These are phyloP conservation scores for Stenopsyche tienmushanensis DNA, from an alignment of 1,140 invertebrate species.

Conservation along the genomic window DNA sequence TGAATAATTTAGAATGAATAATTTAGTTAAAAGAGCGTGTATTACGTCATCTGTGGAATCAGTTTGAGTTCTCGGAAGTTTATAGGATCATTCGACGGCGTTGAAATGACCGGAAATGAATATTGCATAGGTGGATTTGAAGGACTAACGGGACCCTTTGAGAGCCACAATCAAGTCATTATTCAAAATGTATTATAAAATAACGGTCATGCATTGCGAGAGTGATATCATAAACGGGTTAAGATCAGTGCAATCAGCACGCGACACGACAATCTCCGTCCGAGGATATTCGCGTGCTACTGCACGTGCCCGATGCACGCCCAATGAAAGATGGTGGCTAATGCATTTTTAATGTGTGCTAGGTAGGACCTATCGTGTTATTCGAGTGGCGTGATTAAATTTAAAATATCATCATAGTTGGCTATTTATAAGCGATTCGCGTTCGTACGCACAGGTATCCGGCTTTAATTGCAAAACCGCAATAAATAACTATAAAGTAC, in stretches of 20 bases:
- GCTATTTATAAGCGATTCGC: background rate
- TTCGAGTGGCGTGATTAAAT: background rate
- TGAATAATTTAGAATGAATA: background rate
- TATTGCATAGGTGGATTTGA: too few relatives aligned
- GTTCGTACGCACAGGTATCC: constrained; percentile 1
- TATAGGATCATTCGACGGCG: too few relatives aligned
- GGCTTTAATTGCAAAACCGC: constrained; percentile 36
- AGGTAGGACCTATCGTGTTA: constrained; percentile 4
- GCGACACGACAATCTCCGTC: background rate
- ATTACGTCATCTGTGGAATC: background rate
- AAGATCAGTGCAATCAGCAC: background rate
- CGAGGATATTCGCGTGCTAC: background rate
- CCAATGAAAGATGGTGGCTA: too few relatives aligned
- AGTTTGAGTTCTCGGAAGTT: too few relatives aligned
- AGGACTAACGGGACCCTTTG: background rate
- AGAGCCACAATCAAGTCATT: background rate
- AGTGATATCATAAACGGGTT: too few relatives aligned
- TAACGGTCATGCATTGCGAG: background rate
- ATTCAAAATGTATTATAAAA: too few relatives aligned
- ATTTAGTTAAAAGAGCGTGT: background rate
- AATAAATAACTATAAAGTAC: constrained; percentile 33
- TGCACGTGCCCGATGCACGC: too few relatives aligned
- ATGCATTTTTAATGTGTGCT: constrained; percentile 19
- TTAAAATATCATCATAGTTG: background rate
- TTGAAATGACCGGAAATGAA: too few relatives aligned